Percentiles rank a stretch among this genome's conserved stretches.
Evolutionary conservation across 2,113 vertebrate genomes (phyloP).

Genomic region (Mellivora capensis): DNA sequence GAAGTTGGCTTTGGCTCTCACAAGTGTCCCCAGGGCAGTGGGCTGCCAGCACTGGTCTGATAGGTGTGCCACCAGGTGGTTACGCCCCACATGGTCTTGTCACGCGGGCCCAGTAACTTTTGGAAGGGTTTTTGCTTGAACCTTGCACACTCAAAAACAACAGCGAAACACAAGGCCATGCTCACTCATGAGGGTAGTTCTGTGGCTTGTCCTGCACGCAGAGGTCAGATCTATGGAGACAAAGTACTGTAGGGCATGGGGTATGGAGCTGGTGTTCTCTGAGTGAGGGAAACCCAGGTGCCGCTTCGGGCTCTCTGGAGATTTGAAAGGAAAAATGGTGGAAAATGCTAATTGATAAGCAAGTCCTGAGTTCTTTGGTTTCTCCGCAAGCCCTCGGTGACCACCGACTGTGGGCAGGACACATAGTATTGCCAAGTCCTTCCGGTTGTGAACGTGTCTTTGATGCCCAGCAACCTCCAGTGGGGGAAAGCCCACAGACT

Average conservation of each 20-base stretch:
- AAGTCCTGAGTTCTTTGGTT: not conserved
- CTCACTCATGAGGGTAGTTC: not conserved
- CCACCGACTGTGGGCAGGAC: rapidly evolving
- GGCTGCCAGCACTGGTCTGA: not conserved
- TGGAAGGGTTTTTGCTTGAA: not conserved
- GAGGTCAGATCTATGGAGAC: not conserved
- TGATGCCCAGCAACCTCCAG: not conserved
- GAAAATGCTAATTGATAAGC: not conserved
- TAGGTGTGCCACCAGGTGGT: not conserved
- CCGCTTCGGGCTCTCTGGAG: not conserved
- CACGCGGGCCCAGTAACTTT: not conserved
- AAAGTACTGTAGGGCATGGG: rapidly evolving
- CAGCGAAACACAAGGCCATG: not conserved
- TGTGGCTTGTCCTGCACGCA: not conserved
- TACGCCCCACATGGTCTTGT: not conserved
- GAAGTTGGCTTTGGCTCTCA: not conserved
- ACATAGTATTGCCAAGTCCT: not conserved
- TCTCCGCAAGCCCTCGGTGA: not conserved
- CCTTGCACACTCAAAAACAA: not conserved
- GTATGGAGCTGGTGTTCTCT: not conserved
- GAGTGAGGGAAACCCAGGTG: not conserved
- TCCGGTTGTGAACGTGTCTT: not conserved
- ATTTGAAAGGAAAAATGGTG: not conserved
- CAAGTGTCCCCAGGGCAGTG: not conserved
- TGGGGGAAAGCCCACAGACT: not conserved